Evolutionary conservation across 2,797 vertebrate genomes (phyloP).

Genomic region (Sebastes melanostomus): DNA sequence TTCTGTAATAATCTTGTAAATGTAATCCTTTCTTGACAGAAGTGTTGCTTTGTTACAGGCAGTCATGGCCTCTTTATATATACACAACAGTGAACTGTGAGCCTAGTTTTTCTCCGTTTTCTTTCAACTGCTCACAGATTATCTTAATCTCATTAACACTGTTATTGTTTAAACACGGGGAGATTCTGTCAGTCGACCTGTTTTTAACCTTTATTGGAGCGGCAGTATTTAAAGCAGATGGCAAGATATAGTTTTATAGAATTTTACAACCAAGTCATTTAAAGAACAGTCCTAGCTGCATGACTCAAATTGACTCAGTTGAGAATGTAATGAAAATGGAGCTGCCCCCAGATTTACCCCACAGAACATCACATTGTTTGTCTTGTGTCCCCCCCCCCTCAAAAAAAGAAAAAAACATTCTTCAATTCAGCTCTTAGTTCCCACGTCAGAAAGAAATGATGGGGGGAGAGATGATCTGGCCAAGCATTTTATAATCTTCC

Average conservation of each 20-base stretch:
- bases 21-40: no score
- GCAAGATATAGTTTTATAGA: neutral
- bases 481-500: slow-evolving; percentile 72
- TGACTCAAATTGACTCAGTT: neutral
- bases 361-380: slow-evolving; percentile 28
- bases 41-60: no score
- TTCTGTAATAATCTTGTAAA: no score
- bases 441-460: slow-evolving; percentile 64
- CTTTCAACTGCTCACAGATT: neutral
- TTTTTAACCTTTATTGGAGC: neutral
- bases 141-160: neutral
- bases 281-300: neutral
- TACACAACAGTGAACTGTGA: neutral
- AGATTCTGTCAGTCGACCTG: neutral
- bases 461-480: slow-evolving; percentile 61
- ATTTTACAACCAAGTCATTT: neutral
- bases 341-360: slow-evolving; percentile 20
- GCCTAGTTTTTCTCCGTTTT: neutral
- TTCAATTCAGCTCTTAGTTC: slow-evolving; percentile 44
- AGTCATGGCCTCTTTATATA: no score
- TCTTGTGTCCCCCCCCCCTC: neutral
- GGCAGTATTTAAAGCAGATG: neutral
- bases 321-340: slow-evolving; percentile 30
- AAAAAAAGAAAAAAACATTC: slow-evolving; percentile 25
- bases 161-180: neutral